Evolutionary conservation across 2,113 vertebrate species (phyloP).

Genomic region (Tinamus guttatus): DNA sequence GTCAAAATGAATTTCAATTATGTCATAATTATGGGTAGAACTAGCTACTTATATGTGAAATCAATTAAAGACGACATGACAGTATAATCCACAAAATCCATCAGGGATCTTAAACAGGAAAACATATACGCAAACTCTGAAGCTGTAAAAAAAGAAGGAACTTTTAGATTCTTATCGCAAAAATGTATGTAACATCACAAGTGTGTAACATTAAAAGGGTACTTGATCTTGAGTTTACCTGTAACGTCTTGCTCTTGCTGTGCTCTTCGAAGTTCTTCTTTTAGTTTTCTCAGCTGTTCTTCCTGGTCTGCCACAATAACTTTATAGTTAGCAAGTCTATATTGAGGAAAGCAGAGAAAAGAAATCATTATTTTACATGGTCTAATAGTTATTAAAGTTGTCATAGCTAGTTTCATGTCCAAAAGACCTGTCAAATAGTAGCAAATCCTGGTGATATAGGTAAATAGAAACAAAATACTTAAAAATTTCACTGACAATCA

Average conservation of each 20-base stretch:
- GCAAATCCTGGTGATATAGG: background rate
- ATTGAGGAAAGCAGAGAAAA: background rate
- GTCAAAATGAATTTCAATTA: background rate
- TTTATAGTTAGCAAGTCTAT: constrained; percentile 77
- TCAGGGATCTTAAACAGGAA: background rate
- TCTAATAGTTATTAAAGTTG: background rate
- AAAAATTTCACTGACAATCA: too few species aligned
- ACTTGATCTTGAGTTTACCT: constrained; percentile 75
- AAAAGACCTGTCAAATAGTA: background rate
- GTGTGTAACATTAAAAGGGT: background rate
- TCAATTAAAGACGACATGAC: background rate
- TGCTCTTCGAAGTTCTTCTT: constrained; percentile 82
- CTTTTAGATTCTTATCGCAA: background rate
- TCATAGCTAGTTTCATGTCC: background rate
- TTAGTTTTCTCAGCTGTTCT: constrained; percentile 81
- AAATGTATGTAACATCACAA: background rate
- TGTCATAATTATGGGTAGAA: background rate
- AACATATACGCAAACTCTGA: background rate
- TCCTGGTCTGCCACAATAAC: constrained; percentile 79
- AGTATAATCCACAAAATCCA: background rate
- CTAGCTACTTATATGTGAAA: background rate
- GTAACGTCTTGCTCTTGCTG: constrained; percentile 83
- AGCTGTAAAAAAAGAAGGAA: too few species aligned
- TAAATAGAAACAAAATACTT: background rate
- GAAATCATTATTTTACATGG: background rate